phyloP scores from a whole-genome alignment of 2,797 vertebrate genomes.

The Brachyalestes nurse region DNA sequence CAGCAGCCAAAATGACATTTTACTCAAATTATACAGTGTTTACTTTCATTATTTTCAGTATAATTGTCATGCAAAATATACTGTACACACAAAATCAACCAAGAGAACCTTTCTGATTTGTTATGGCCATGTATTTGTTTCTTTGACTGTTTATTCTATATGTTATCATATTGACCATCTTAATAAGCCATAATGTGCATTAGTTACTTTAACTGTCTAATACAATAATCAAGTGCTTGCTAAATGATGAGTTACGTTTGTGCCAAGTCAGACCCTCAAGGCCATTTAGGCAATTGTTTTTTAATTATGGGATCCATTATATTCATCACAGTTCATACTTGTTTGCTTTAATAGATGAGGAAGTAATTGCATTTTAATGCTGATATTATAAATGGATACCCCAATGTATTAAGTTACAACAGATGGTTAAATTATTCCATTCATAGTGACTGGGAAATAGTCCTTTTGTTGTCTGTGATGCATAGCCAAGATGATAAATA shows the following conservation, averaged over 20 bases:
- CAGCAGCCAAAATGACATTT: not conserved
- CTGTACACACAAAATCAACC: not conserved
- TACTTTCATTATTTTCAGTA: constrained; percentile 17
- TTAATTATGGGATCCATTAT: not conserved
- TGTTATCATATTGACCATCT: constrained; percentile 10
- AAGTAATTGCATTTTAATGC: not conserved
- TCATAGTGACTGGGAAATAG: not conserved
- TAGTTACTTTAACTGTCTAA: constrained; percentile 23
- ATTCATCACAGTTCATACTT: not conserved
- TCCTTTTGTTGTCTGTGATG: not conserved
- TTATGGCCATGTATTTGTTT: not conserved
- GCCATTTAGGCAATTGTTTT: not conserved
- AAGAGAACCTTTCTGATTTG: constrained; percentile 7
- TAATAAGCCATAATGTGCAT: constrained; percentile 1
- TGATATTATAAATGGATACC: constrained; percentile 1
- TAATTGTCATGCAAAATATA: not conserved
- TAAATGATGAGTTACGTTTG: constrained; percentile 7
- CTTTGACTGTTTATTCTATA: not conserved
- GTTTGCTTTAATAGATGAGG: not conserved
- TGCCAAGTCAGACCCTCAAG: constrained; percentile 1
- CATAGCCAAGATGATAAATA: not conserved
- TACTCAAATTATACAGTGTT: constrained; percentile 10
- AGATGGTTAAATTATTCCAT: not conserved
- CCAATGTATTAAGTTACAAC: not conserved
- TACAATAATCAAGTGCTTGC: constrained; percentile 27